Base-by-base conservation (phyloP, 1,140 invertebrate species). In the Cotesia vestalis region DNA sequence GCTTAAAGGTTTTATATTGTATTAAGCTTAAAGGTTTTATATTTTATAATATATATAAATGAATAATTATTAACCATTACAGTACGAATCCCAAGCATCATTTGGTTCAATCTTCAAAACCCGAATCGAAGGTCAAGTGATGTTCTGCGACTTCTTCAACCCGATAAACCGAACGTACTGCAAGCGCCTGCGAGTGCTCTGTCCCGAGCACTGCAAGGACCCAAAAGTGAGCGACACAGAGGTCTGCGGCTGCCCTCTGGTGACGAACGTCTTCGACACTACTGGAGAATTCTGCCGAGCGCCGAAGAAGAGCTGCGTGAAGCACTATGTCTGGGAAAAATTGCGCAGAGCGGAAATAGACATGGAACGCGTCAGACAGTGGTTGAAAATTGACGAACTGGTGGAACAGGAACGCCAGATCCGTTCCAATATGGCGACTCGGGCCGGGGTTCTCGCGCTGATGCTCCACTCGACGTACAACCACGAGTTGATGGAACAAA, bases 61-160 rank as follows among this genome's bases (percentile, higher is more conserved):
- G n/a, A n/a, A n/a, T n/a, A n/a, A n/a, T n/a, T n/a, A n/a, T n/a
- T n/a, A n/a, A n/a, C n/a, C n/a, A n/a, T 17, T 17, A 17, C 83
- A 92, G 90, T 96, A 97, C 85, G 98, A 99, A 83, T 96, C 95
- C 62, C 96, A 98, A 86, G 95, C 96, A 3, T 98, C 97, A 0
- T 99, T 98, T 85, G 97, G 96, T 12, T 98, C 95, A 12, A 92
- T 95, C 60, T 97, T 95, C 78, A 95, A 97, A 81, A 98, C 97
- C 0, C 90, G 94, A 60, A 97, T 98, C 75, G 97, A 98, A 85
- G 95, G 95, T 12, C 92, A 95, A 85, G 94, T 95, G 80, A 98
- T 99, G 93, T 99, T 99, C 84, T 99, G 98, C 84, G 98, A 99
- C 81, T 96, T 94, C 84, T 99, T 94, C 83, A 99, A 98, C 87